phyloP scores from a whole-genome alignment of 2,797 vertebrate species.

The Cossypha caffra region DNA sequence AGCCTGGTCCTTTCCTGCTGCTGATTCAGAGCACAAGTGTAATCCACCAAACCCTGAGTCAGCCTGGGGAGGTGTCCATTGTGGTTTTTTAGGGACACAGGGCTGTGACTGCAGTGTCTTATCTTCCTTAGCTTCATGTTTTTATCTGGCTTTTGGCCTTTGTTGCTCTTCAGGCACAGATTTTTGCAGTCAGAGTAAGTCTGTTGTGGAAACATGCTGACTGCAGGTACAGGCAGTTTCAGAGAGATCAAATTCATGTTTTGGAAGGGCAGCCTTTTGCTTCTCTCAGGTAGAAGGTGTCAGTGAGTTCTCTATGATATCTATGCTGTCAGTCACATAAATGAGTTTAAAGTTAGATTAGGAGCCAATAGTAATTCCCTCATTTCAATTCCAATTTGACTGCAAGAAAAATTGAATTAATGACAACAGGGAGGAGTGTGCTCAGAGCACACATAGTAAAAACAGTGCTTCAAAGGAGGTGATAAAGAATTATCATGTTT shows the following conservation, averaged over 20 bases:
- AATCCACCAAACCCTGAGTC: not conserved
- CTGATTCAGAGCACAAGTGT: not conserved
- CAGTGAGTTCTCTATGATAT: not conserved
- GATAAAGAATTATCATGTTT: slow-evolving; percentile 40
- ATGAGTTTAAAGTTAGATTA: not conserved
- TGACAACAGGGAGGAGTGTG: not conserved
- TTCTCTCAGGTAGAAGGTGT: not conserved
- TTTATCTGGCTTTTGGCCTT: not conserved
- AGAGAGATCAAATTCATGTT: not conserved
- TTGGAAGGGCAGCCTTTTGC: not conserved
- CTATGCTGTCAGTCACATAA: not conserved
- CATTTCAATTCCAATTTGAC: not conserved
- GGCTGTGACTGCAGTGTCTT: not conserved
- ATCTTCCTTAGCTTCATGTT: not conserved
- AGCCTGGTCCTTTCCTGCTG: not conserved
- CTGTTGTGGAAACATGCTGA: not conserved
- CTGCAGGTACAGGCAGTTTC: not conserved
- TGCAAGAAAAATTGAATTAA: slow-evolving; percentile 17
- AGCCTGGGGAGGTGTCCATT: rapidly evolving
- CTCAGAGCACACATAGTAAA: not conserved
- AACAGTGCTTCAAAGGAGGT: not conserved
- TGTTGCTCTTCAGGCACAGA: not conserved
- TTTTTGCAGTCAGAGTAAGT: not conserved
- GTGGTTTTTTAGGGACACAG: not conserved
- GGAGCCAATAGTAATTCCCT: not conserved